phyloP scores from a whole-genome alignment of 1,140 invertebrate genomes.

The Colletes gigas region DNA sequence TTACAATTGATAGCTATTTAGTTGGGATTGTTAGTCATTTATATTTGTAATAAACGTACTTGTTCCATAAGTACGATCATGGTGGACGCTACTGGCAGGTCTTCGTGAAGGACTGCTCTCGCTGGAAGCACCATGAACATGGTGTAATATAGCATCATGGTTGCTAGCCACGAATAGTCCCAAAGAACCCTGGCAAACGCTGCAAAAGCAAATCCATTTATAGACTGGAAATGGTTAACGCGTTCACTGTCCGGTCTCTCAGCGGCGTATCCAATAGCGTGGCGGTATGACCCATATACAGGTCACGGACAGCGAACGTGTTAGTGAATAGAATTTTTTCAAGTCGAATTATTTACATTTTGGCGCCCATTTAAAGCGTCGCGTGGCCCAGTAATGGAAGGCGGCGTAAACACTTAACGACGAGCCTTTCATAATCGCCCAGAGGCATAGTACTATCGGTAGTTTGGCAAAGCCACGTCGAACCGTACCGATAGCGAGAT shows the following conservation, averaged over 20 bases:
- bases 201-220: constrained; percentile 42
- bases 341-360: constrained; percentile 71
- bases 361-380: constrained; percentile 62
- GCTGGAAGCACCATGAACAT: constrained; percentile 82
- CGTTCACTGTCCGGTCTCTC: no score
- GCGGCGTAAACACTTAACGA: constrained; percentile 81
- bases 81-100: constrained; percentile 84
- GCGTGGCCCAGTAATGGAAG: constrained; percentile 82
- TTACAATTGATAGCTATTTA: no score
- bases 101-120: constrained; percentile 77
- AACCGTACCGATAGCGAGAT: constrained; percentile 82
- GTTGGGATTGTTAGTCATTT: not conserved
- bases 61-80: constrained; percentile 84
- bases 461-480: constrained; percentile 82
- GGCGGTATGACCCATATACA: no score
- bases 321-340: not conserved
- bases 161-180: constrained; percentile 78
- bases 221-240: constrained; percentile 26
- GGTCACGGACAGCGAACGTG: no score
- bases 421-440: constrained; percentile 82
- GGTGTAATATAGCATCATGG: constrained; percentile 77
- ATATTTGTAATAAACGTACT: constrained; percentile 71
- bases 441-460: constrained; percentile 81
- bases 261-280: no score
- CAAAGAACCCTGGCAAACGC: constrained; percentile 68